phyloP scores from a whole-genome alignment of 2,888 invertebrate genomes.

The Globia sparganii region DNA sequence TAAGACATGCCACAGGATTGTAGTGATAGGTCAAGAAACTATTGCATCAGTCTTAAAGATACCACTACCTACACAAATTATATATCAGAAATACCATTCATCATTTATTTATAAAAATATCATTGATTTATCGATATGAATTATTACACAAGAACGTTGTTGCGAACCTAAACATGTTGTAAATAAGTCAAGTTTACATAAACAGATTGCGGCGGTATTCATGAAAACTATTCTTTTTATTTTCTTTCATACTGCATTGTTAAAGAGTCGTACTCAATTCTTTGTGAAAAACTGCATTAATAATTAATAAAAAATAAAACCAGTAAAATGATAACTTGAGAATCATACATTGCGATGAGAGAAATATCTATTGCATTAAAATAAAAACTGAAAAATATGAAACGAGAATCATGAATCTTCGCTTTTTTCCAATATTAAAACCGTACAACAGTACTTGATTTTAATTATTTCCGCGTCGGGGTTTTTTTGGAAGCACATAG shows the following conservation, averaged over 20 bases:
- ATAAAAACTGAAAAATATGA: slow-evolving; percentile 1
- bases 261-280: not conserved
- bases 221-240: not conserved
- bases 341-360: not conserved
- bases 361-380: slow-evolving; percentile 1
- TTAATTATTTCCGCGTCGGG: slow-evolving; percentile 35
- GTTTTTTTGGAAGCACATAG: slow-evolving; percentile 46
- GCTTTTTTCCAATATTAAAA: slow-evolving; percentile 18
- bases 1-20: too few relatives aligned
- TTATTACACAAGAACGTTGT: slow-evolving; percentile 13
- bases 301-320: not conserved
- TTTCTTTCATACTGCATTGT: not conserved
- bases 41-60: not conserved
- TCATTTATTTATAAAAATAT: too few relatives aligned
- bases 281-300: not conserved
- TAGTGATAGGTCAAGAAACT: not conserved
- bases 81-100: slow-evolving; percentile 9
- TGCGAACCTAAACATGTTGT: slow-evolving; percentile 8
- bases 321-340: not conserved
- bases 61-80: not conserved
- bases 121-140: slow-evolving; percentile 29
- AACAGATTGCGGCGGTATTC: not conserved
- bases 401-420: not conserved
- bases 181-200: slow-evolving; percentile 16
- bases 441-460: slow-evolving; percentile 33